Base-by-base conservation (phyloP, 37 sponge, comb jelly and placozoan species). In the Crambe crambe region DNA sequence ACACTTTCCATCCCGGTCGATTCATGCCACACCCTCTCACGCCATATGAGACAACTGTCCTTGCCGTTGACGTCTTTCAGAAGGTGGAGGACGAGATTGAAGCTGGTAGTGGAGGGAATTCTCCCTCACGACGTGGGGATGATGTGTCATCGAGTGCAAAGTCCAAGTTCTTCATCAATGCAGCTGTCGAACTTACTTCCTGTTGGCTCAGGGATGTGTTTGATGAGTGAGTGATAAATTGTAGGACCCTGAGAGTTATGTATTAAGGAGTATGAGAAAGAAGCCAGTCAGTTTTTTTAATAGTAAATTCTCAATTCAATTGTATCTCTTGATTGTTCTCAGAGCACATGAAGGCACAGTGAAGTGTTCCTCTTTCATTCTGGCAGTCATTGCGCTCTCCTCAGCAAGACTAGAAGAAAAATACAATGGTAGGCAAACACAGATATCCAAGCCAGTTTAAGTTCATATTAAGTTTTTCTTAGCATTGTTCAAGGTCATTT, bases 401-500 rank as follows among this genome's bases (percentile, higher is more conserved):
- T n/a, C 69, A 0, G 77, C 73, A 6, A 81, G 80, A 51, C 81
- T 90, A 37, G 85, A 90, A 8, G 91, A 85, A 25, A 90, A 90
- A 47, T 59, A 85, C 42, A 85, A 80, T 63, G 56, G 91, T 85
- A 42, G 51, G 3, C 26, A 36, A 12, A 68, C 8, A 22, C 15
- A 6, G 9, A 10, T 35, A 26, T 17, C 8, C 39, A 3, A 36
- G 36, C 6, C 10, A 35, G 26, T 15, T n/a, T n/a, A n/a, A 32
- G 69, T 68, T 68, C 32, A 37, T 10, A 30, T 73, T 26, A 65
- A 64, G 64, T 62, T 68, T 68, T 54, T 32, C 40, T 2, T 58
- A 84, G 85, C 54, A 58, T 30, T 89, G 37, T 89, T 89, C 65
- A 54, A 75, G 25, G 36, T 89, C 73, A 64, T 80, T 20, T 71